Evolutionary conservation across 2,797 vertebrate genomes (phyloP).

Genomic region (Setipinna tenuifilis): DNA sequence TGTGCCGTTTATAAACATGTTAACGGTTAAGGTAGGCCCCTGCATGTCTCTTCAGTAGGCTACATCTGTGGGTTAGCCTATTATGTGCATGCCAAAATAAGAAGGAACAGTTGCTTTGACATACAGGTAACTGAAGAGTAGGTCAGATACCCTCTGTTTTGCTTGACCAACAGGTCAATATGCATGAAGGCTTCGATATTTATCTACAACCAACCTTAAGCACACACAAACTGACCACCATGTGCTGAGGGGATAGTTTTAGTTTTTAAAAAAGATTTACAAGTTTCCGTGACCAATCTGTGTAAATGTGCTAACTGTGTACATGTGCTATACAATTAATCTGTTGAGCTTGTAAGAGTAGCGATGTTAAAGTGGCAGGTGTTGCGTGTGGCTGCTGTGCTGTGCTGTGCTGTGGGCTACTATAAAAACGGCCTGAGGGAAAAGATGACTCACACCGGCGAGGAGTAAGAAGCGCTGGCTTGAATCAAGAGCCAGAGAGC

Average conservation of each 20-base stretch:
- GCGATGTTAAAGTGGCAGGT: not conserved
- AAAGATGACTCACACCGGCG: constrained; percentile 47
- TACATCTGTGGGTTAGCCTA: not conserved
- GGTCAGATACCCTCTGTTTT: not conserved
- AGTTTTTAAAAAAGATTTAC: too few relatives aligned
- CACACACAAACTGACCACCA: too few relatives aligned
- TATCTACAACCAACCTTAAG: not conserved
- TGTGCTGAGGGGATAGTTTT: too few relatives aligned
- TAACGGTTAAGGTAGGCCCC: not conserved
- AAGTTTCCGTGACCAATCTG: too few relatives aligned
- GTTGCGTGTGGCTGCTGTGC: not conserved
- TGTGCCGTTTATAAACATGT: not conserved
- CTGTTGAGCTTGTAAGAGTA: not conserved
- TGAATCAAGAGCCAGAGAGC: constrained; percentile 50
- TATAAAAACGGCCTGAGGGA: constrained; percentile 32
- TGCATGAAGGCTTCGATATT: not conserved
- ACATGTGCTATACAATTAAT: too few relatives aligned
- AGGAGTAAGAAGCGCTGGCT: constrained; percentile 48
- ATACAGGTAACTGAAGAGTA: not conserved
- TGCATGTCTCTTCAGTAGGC: not conserved
- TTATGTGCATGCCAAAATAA: not conserved
- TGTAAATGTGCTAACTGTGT: too few relatives aligned
- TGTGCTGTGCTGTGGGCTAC: not conserved
- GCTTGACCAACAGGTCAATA: not conserved
- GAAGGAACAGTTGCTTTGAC: not conserved